Conservation (phyloP, 2,888 invertebrate species). For the Diadegma fenestrale region DNA sequence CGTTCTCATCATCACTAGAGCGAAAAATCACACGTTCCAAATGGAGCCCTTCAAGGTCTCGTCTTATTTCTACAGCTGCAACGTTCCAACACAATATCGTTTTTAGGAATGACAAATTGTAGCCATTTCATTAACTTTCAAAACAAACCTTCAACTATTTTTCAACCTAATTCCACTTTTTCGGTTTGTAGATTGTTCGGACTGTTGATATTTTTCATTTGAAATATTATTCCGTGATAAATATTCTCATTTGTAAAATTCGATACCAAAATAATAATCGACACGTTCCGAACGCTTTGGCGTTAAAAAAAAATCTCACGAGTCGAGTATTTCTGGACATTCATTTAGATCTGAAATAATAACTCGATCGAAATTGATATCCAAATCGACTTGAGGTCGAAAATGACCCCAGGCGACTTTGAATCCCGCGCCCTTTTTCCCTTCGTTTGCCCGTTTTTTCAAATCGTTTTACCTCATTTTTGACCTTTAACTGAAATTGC, state of each 20-base stretch:
- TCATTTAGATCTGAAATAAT: neutral
- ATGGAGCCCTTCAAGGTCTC: conserved; percentile 38
- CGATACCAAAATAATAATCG: neutral
- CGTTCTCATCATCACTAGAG: conserved; percentile 41
- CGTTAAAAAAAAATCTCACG: neutral
- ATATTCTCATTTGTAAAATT: neutral
- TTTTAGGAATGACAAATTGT: neutral
- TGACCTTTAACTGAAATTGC: no score
- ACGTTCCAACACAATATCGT: conserved; percentile 32
- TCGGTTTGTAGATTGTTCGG: neutral
- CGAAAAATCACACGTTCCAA: conserved; percentile 55
- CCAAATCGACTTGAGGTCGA: neutral
- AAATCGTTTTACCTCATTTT: no score
- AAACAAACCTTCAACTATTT: neutral
- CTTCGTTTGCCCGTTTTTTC: no score
- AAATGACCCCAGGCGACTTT: no score
- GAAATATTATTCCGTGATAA: neutral
- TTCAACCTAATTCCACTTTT: neutral
- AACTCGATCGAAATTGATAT: neutral
- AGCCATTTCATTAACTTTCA: neutral
- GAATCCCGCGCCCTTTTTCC: no score
- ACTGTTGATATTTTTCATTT: neutral
- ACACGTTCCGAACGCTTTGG: neutral
- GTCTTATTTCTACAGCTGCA: conserved; percentile 50
- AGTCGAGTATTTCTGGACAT: neutral